These are phyloP conservation scores for Muntiacus muntjak DNA, from an alignment of 2,113 vertebrate genomes.

Conservation along the genomic window DNA sequence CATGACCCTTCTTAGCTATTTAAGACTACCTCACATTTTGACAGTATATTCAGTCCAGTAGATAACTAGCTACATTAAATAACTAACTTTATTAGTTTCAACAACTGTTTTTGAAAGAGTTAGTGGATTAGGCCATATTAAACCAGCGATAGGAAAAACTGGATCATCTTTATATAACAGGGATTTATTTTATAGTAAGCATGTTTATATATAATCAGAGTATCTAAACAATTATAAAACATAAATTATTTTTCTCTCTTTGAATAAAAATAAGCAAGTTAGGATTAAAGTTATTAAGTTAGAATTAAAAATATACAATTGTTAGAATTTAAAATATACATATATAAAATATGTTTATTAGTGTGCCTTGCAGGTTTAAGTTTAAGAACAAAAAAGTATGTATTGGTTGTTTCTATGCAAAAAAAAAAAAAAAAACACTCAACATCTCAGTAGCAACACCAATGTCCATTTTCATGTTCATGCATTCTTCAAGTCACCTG, in stretches of 20 bases:
- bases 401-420: neutral
- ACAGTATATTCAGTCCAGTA: neutral
- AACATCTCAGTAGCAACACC: neutral
- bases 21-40: neutral
- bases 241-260: neutral
- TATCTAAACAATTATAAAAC: neutral
- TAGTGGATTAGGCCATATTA: neutral
- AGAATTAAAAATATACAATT: neutral
- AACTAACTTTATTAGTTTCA: neutral
- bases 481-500: neutral
- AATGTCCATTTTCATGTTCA: neutral
- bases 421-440: neutral
- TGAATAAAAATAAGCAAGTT: neutral
- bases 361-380: neutral
- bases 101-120: neutral
- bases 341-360: neutral
- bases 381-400: neutral
- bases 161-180: neutral
- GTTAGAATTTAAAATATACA: neutral
- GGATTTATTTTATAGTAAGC: neutral
- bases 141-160: neutral
- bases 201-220: neutral
- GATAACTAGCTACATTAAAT: neutral
- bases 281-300: neutral
- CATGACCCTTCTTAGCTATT: neutral